These are phyloP conservation scores for Oreortyx pictus DNA, from an alignment of 2,797 vertebrate species.

Conservation along the genomic window DNA sequence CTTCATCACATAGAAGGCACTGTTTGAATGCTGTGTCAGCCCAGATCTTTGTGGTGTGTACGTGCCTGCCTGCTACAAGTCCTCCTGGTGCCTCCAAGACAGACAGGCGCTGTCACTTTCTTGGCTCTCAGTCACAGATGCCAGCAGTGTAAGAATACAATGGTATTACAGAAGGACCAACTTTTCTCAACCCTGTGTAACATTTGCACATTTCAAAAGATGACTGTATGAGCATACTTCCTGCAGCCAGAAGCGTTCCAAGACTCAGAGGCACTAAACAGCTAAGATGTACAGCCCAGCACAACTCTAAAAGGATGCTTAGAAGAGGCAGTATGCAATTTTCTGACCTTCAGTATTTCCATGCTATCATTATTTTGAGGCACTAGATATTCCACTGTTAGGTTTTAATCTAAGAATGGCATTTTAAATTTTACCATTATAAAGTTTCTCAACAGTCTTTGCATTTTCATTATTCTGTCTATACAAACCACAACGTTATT, in stretches of 20 bases:
- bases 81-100: neutral
- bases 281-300: neutral
- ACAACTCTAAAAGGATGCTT: neutral
- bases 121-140: slow-evolving; percentile 17
- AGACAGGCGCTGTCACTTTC: neutral
- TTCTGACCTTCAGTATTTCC: slow-evolving; percentile 42
- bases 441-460: slow-evolving; percentile 25
- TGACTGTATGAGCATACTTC: neutral
- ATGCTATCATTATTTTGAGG: slow-evolving; percentile 25
- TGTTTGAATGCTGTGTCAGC: slow-evolving; percentile 47
- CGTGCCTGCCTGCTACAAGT: slow-evolving; percentile 8
- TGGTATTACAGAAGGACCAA: neutral
- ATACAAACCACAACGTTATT: slow-evolving; percentile 29
- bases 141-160: neutral
- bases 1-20: neutral
- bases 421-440: slow-evolving; percentile 49
- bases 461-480: slow-evolving; percentile 39
- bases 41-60: neutral
- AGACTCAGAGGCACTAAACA: neutral
- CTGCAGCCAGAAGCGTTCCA: neutral
- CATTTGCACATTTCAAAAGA: neutral
- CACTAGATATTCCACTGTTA: slow-evolving; percentile 31
- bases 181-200: neutral
- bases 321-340: slow-evolving; percentile 2
- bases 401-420: slow-evolving; percentile 38